These are phyloP conservation scores for Scaptomyza flava DNA, from an alignment of 2,888 invertebrate genomes.

Conservation along the genomic window DNA sequence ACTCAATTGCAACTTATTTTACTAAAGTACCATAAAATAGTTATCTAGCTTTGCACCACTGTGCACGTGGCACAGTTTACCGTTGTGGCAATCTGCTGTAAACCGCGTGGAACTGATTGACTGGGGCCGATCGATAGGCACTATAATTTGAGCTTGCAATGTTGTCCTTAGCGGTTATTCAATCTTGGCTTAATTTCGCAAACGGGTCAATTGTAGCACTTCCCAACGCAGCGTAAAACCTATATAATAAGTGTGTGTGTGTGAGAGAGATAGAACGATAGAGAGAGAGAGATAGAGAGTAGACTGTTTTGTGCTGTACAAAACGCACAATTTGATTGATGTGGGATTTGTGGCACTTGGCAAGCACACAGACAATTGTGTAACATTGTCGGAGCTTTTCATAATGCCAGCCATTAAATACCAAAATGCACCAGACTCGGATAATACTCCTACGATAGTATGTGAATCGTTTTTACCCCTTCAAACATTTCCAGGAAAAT, in stretches of 20 bases:
- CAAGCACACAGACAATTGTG: constrained; percentile 16
- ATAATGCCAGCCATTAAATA: constrained; percentile 17
- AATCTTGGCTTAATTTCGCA: constrained; percentile 72
- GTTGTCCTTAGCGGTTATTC: constrained; percentile 71
- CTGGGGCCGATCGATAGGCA: constrained; percentile 50
- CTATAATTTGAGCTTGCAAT: constrained; percentile 55
- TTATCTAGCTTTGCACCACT: too few relatives aligned
- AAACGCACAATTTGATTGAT: constrained; percentile 73
- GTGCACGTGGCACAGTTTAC: constrained; percentile 24
- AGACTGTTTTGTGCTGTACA: too few relatives aligned
- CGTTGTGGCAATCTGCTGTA: constrained; percentile 14
- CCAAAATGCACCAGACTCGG: neutral
- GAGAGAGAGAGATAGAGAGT: too few relatives aligned
- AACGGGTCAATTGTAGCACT: constrained; percentile 53
- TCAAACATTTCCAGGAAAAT: constrained; percentile 31
- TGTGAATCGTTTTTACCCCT: constrained; percentile 10
- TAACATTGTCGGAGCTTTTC: constrained; percentile 1
- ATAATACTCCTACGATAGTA: neutral
- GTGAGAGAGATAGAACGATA: too few relatives aligned
- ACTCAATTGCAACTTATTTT: too few relatives aligned
- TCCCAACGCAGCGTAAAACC: too few relatives aligned
- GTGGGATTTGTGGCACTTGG: constrained; percentile 80
- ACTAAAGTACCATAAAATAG: too few relatives aligned
- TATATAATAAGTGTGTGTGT: too few relatives aligned
- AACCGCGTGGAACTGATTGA: constrained; percentile 28